Base-by-base conservation (phyloP, 1,140 invertebrate species). In the Odontomachus brunneus region DNA sequence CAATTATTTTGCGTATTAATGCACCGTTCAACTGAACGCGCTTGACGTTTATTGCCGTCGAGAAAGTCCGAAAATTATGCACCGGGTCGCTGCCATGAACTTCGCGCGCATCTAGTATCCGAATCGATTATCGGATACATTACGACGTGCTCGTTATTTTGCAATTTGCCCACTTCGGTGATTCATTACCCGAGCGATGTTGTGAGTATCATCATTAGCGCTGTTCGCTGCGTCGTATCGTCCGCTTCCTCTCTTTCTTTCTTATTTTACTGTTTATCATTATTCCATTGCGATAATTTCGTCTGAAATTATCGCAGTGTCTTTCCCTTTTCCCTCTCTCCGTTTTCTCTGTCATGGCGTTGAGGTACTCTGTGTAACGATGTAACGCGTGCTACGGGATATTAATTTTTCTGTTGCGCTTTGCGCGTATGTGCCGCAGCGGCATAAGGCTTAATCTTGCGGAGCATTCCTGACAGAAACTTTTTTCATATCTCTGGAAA, bases 401-500 rank as follows among this genome's bases (percentile, higher is more conserved):
- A 78, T 78, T 66, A 55, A 69, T 69, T 80, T 57, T 26, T 33
- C 7, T 53, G 17, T 49, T 7, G 24, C 14, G 12, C 33, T 59
- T 69, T 69, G 38, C 33, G 51, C 22, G 44, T 33, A 24, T 14
- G 38, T 44, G 19, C 15, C 11, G 9, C 3, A n/a, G 62, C 51
- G 48, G 33, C 33, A 57, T 2, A 26, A 14, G n/a, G 15, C n/a
- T 57, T n/a, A 38, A 3, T 44, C 60, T 63, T 60, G 26, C 19
- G 44, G 24, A 29, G 11, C 17, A 65, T 24, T 72, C 26, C 53
- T n/a, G n/a, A 51, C 24, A 9, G 1, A 76, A 87, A 87, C 85
- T 87, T 87, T 85, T 85, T 83, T 87, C 85, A 85, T 87, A 76
- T 83, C 78, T 71, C 49, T 19, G 48, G n/a, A 85, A 82, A 76